phyloP scores from a whole-genome alignment of 1,140 invertebrate species.

The Vanessa tameamea region DNA sequence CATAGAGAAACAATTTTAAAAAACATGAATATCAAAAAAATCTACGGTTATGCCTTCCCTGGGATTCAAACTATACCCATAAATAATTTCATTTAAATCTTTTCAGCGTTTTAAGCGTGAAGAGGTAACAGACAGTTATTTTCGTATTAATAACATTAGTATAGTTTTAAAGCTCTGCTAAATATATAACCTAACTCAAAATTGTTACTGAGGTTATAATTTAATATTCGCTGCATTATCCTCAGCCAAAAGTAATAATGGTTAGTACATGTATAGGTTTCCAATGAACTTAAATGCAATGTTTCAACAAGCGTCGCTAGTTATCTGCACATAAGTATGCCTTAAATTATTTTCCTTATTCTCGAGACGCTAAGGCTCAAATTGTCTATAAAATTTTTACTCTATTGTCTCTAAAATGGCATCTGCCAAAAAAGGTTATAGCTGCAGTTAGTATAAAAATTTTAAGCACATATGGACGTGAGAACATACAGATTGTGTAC shows the following conservation, averaged over 20 bases:
- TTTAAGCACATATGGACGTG: constrained; percentile 38
- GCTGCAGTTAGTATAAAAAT: constrained; percentile 32
- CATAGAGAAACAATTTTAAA: too few relatives aligned
- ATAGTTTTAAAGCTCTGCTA: too few relatives aligned
- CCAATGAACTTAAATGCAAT: constrained; percentile 18
- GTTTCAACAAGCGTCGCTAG: neutral
- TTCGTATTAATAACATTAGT: too few relatives aligned
- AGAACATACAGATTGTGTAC: constrained; percentile 44
- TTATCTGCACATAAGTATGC: too few relatives aligned
- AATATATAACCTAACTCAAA: neutral
- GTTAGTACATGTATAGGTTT: constrained; percentile 15
- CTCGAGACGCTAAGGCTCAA: neutral
- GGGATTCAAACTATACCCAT: too few relatives aligned
- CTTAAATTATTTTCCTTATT: neutral
- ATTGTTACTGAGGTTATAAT: neutral
- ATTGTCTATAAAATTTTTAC: neutral
- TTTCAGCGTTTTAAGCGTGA: too few relatives aligned
- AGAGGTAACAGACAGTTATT: too few relatives aligned
- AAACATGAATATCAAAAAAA: too few relatives aligned
- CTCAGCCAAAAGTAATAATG: neutral
- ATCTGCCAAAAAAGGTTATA: constrained; percentile 44
- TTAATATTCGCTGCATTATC: neutral
- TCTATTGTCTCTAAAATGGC: constrained; percentile 25
- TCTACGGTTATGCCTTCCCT: too few relatives aligned
- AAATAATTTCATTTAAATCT: too few relatives aligned